A percentile compares a stretch with the other conserved stretches of the same genome.
Evolutionary conservation across 1,140 invertebrate genomes (phyloP).

Genomic region (Rhopalosiphum maidis): DNA sequence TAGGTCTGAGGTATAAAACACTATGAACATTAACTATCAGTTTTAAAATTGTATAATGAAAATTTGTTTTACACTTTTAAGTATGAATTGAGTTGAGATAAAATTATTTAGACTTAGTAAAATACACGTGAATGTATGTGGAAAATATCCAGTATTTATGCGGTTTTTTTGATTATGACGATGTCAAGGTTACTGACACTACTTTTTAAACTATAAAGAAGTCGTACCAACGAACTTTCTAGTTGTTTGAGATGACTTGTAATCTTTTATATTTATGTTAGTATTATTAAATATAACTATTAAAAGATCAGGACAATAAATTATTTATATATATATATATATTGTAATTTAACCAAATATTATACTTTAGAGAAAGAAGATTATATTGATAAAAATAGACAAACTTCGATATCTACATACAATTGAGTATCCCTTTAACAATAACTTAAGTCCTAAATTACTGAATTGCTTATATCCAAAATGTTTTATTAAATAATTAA

Average conservation of each 20-base stretch:
- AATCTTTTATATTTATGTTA: constrained; percentile 20
- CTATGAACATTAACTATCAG: neutral
- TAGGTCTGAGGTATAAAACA: no score
- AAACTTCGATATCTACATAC: neutral
- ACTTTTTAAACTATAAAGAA: constrained; percentile 24
- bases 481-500: neutral
- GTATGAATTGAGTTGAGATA: neutral
- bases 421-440: neutral
- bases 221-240: constrained; percentile 29
- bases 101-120: neutral
- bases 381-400: neutral
- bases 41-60: neutral
- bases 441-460: neutral
- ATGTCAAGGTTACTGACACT: constrained; percentile 38
- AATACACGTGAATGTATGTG: neutral
- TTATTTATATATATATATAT: neutral
- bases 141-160: constrained; percentile 19
- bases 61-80: neutral
- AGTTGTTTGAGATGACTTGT: constrained; percentile 26
- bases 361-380: neutral
- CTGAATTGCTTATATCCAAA: neutral
- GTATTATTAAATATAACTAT: constrained; percentile 12
- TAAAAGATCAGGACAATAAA: neutral
- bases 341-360: neutral
- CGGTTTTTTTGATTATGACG: constrained; percentile 1